Conservation (phyloP, 2,797 vertebrate genomes). For the Sphaeramia orbicularis region DNA sequence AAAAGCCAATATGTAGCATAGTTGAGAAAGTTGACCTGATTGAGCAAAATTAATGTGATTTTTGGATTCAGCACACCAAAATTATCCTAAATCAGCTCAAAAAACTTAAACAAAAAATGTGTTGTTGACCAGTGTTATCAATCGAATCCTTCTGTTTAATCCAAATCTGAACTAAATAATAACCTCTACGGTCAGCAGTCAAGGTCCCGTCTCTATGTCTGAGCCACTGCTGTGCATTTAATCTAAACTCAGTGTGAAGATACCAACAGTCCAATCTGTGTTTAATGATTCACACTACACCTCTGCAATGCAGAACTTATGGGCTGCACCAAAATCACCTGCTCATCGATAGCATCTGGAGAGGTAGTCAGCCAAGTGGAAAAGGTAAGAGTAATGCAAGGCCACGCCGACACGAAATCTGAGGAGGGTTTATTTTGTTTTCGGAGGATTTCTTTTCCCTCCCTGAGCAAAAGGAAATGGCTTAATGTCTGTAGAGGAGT, state of each 20-base stretch:
- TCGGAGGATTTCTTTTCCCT: background rate
- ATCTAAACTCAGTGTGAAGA: slow-evolving; percentile 37
- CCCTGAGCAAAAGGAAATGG: slow-evolving; percentile 35
- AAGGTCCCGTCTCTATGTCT: slow-evolving; percentile 18
- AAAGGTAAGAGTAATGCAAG: slow-evolving; percentile 59
- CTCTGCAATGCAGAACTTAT: slow-evolving; percentile 79
- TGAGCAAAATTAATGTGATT: too few relatives aligned
- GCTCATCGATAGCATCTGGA: slow-evolving; percentile 71
- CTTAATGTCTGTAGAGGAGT: slow-evolving; percentile 53
- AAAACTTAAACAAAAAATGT: too few relatives aligned
- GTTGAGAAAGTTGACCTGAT: too few relatives aligned
- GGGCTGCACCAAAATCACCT: slow-evolving; percentile 76
- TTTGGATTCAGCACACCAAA: too few relatives aligned
- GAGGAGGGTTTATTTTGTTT: slow-evolving; percentile 2
- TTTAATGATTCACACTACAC: slow-evolving; percentile 62
- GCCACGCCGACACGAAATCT: slow-evolving; percentile 27
- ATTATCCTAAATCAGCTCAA: too few relatives aligned
- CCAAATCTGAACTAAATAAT: too few relatives aligned
- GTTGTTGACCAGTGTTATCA: too few relatives aligned
- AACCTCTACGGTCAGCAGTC: slow-evolving; percentile 14
- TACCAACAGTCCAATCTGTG: slow-evolving; percentile 37
- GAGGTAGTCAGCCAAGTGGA: slow-evolving; percentile 62
- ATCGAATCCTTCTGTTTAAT: too few relatives aligned
- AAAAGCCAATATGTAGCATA: too few relatives aligned
- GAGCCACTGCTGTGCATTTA: slow-evolving; percentile 21